phyloP scores from a whole-genome alignment of 1,140 invertebrate species.

The Halictus rubicundus region DNA sequence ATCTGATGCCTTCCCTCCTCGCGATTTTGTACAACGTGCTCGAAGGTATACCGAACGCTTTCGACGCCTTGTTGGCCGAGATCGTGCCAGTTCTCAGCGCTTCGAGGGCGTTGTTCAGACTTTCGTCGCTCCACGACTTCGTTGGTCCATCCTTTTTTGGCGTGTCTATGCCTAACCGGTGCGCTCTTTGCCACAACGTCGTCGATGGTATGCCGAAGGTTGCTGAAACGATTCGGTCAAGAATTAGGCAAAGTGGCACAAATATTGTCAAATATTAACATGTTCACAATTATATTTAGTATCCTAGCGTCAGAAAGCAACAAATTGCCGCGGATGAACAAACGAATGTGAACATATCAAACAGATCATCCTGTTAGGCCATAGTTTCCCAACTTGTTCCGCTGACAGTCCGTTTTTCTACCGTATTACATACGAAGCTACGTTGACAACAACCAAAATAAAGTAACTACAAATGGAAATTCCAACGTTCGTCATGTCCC shows the following conservation, averaged over 20 bases:
- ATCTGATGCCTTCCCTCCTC: conserved; percentile 91
- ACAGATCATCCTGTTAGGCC: no score
- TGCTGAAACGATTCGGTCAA: conserved; percentile 81
- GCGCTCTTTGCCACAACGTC: conserved; percentile 93
- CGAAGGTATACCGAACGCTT: conserved; percentile 94
- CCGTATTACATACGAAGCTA: no score
- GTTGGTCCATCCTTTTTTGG: conserved; percentile 93
- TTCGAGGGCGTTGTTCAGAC: conserved; percentile 89
- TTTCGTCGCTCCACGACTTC: conserved; percentile 93
- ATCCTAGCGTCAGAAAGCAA: no score
- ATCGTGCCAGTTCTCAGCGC: conserved; percentile 90
- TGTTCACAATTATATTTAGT: no score
- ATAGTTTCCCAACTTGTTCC: no score
- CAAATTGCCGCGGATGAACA: no score
- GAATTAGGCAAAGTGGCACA: background rate
- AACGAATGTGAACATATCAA: no score
- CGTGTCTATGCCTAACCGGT: conserved; percentile 92
- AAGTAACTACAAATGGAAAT: no score
- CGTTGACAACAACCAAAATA: no score
- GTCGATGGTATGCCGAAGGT: conserved; percentile 94
- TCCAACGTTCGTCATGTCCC: no score
- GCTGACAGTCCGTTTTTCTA: no score
- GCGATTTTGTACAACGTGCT: conserved; percentile 95
- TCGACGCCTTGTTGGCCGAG: conserved; percentile 94
- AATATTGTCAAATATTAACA: no score